Base-by-base conservation (phyloP, 2,113 vertebrate species). In the Pontoporia blainvillei region DNA sequence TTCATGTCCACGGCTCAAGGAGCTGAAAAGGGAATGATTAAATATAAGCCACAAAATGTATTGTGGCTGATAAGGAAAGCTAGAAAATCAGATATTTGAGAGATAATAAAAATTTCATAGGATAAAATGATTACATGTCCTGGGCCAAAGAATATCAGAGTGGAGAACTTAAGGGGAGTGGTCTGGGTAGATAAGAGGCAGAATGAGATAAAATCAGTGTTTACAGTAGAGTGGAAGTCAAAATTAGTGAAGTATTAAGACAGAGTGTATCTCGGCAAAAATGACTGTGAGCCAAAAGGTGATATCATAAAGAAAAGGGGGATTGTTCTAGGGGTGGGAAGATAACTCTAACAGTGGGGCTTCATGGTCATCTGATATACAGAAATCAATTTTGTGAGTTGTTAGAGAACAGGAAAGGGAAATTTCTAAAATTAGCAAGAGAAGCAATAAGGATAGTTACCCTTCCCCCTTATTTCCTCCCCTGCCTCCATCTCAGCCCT, bases 391-490 rank as follows among this genome's bases (percentile, higher is more conserved):
- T 66, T 46, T 6, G 10, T 21, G 8, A 62, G 6, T 27, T 69
- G 0, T 61, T 69, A 54, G 2, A 9, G 18, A 94, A 3, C 8
- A 54, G 18, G 3, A 4, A 2, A 64, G 8, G 7, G 6, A 57
- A 44, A 59, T 66, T 57, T 46, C 41, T 92, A 92, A 54, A 73
- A 9, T 21, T 59, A 12, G 4, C 14, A 90, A 78, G 14, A 52
- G 1, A 7, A 87, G 9, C 10, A 49, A 27, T 54, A 41, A 76
- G 27, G 1, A 23, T 39, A 75, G 61, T 78, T 44, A 54, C 1
- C 5, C 8, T 15, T 5, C n/a, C 13, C 11, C 2, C 3, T 1
- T 3, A 52, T n/a, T 54, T 71, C 13, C 31, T 29, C 13, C 13
- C 17, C 18, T 8, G 10, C 25, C 36, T 90, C 29, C 18, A 54